A percentile compares a stretch with the other conserved stretches of the same genome.
These are phyloP conservation scores for Volucella inanis DNA, from an alignment of 2,888 invertebrate species.

Conservation along the genomic window DNA sequence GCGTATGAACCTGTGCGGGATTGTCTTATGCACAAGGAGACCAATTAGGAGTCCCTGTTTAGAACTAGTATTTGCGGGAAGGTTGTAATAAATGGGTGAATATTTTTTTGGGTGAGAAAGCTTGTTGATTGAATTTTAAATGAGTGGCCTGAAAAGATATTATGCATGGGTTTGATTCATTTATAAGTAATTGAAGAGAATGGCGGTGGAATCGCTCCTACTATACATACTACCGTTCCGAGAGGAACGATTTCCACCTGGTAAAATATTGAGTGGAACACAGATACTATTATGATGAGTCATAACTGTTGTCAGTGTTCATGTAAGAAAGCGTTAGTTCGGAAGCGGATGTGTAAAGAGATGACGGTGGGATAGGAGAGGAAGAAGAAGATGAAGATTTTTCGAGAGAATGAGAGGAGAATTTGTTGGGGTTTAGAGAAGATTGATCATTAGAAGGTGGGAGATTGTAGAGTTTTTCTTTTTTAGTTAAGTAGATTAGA, in stretches of 20 bases:
- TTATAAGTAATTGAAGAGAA: too few relatives aligned
- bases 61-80: too few relatives aligned
- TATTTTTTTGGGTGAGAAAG: too few relatives aligned
- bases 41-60: too few relatives aligned
- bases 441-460: too few relatives aligned
- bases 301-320: background rate
- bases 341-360: background rate
- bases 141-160: too few relatives aligned
- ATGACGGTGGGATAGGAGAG: background rate
- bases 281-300: background rate
- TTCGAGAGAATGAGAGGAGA: background rate
- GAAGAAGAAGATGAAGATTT: background rate
- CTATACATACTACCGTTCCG: slow-evolving; percentile 7
- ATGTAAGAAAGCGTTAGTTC: slow-evolving; percentile 2
- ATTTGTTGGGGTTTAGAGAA: background rate
- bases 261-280: background rate
- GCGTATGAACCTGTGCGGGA: slow-evolving; percentile 49
- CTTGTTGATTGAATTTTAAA: too few relatives aligned
- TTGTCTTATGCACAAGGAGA: slow-evolving; percentile 33
- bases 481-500: background rate
- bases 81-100: too few relatives aligned
- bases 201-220: slow-evolving; percentile 4
- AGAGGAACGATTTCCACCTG: slow-evolving; percentile 11
- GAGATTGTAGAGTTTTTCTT: too few relatives aligned
- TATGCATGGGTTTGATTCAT: too few relatives aligned